Evolutionary conservation across 2,888 invertebrate genomes (phyloP).

Genomic region (Stramonita haemastoma): DNA sequence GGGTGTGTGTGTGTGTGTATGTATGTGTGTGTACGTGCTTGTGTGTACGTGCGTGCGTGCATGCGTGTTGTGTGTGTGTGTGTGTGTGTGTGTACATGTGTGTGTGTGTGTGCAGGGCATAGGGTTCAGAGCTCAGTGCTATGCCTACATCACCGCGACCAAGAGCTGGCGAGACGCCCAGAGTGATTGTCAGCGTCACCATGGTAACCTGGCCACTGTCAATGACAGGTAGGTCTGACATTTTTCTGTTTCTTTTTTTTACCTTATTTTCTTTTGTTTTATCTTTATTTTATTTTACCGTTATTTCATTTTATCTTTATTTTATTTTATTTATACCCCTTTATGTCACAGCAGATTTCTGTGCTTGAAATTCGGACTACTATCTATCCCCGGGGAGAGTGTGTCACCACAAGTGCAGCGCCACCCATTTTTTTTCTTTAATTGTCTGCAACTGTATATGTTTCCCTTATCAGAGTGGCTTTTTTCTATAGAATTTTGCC

Average conservation of each 20-base stretch:
- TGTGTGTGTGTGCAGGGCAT: slow-evolving; percentile 39
- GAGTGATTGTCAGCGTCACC: slow-evolving; percentile 47
- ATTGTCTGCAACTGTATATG: no score
- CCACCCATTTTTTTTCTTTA: no score
- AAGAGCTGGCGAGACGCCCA: slow-evolving; percentile 54
- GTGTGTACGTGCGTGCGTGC: neutral
- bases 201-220: slow-evolving; percentile 60
- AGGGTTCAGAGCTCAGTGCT: slow-evolving; percentile 60
- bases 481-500: no score
- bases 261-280: neutral
- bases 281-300: neutral
- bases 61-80: neutral
- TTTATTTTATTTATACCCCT: no score
- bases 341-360: no score
- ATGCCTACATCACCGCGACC: slow-evolving; percentile 46
- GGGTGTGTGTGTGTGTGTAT: slow-evolving; percentile 3
- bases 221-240: slow-evolving; percentile 56
- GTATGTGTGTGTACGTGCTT: neutral
- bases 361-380: no score
- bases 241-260: neutral
- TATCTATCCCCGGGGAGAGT: no score
- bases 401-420: no score
- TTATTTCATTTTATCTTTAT: no score
- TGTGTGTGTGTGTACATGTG: neutral
- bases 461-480: no score